Evolutionary conservation across 2,888 invertebrate species (phyloP), one percentile per base, ranked within the genome.

Genomic region (Athripsodes cinereus): DNA sequence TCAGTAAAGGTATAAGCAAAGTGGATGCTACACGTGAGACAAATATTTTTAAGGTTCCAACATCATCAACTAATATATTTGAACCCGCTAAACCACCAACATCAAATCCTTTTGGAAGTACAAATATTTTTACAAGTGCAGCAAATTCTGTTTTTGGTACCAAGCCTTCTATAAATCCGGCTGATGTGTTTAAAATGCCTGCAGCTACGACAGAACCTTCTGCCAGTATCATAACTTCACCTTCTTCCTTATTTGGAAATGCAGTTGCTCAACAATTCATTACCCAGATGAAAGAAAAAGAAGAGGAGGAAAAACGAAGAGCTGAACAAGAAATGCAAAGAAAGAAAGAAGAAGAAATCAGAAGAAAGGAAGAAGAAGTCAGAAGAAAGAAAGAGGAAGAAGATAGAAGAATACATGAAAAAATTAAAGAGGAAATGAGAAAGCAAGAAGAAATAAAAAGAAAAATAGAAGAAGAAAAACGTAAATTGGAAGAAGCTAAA

Each of bases 381-480:
- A 50, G 34, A 49, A 48, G 35, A 70, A 68, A 66, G 71, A 74
- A 65, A 67, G 69, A 59, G 68, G 70, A 65, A 64, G 70, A 74
- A 62, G 74, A 75, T 57, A 66, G 69, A 62, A 71, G 66, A 56
- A 70, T 72, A 64, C 52, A 58, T 26, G 55, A 61, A 61, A 73
- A 51, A 48, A 55, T 40, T 20, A 52, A 56, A 53, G 61, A 56
- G 56, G 64, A 65, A 59, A 57, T 59, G 55, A 54, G 50, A 31
- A 62, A 59, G 57, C 60, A 64, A 55, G 60, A 63, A 53, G 62
- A 63, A 46, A 40, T 59, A 16, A 71, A 66, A 62, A 72, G 66
- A 65, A 74, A 69, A 65, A 47, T 71, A 22, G 74, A 76, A 67
- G 71, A 72, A 68, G 72, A 74, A 52, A 57, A 53, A 65, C 69